phyloP scores from a whole-genome alignment of 2,888 invertebrate genomes.

The Hylaea fasciaria region DNA sequence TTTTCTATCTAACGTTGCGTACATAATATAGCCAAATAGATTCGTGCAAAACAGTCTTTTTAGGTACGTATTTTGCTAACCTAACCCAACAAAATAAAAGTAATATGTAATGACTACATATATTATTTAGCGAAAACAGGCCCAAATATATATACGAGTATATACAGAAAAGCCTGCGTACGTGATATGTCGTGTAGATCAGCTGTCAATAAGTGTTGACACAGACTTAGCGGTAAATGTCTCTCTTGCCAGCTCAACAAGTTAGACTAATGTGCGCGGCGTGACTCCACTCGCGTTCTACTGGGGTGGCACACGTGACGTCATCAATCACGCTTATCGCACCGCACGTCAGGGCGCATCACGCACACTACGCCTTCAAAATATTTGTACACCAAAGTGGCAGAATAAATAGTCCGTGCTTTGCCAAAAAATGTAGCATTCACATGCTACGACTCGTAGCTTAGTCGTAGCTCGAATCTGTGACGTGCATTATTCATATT shows the following conservation, averaged over 20 bases:
- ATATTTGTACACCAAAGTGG: slow-evolving; percentile 30
- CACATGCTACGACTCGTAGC: slow-evolving; percentile 32
- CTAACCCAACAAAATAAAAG: too few relatives aligned
- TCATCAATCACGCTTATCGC: slow-evolving; percentile 81
- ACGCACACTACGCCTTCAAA: slow-evolving; percentile 43
- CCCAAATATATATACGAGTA: background rate
- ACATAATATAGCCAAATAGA: too few relatives aligned
- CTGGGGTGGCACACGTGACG: slow-evolving; percentile 57
- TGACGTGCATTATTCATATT: slow-evolving; percentile 5
- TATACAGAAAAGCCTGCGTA: slow-evolving; percentile 2
- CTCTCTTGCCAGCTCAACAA: slow-evolving; percentile 51
- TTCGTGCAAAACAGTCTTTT: too few relatives aligned
- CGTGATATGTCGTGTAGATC: slow-evolving; percentile 16
- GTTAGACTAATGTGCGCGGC: slow-evolving; percentile 58
- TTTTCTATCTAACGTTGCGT: too few relatives aligned
- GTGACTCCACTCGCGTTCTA: slow-evolving; percentile 40
- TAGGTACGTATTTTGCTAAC: too few relatives aligned
- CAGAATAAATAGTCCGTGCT: slow-evolving; percentile 20
- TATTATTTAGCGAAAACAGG: background rate
- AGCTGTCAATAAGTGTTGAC: slow-evolving; percentile 39
- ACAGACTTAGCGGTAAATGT: slow-evolving; percentile 22
- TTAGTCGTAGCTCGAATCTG: slow-evolving; percentile 31
- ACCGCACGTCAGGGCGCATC: slow-evolving; percentile 49
- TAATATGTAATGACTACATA: too few relatives aligned
- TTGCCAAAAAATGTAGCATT: slow-evolving; percentile 17